Evolutionary conservation across 2,888 invertebrate species (phyloP), one percentile per base, ranked within the genome.

Genomic region (Nomada fucata): DNA sequence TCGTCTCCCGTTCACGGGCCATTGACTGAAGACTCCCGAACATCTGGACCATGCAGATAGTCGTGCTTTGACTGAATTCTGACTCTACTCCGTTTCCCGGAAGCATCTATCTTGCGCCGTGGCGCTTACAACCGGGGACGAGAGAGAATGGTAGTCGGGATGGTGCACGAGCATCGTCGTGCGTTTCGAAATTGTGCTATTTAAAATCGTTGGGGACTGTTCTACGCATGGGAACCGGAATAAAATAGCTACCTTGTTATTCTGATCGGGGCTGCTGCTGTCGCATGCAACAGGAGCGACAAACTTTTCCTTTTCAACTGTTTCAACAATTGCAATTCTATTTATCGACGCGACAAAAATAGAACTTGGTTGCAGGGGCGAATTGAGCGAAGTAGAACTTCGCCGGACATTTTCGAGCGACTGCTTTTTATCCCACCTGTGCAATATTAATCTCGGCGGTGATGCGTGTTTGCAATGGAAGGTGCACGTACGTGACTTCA

Each of bases 41-140:
- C 92, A 92, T 92, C 90, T 92, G 91, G 89, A 76, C 85, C 82
- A 63, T 76, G 76, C 80, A 90, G 90, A 92, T 91, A 91, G 88
- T 77, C 83, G 81, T 76, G 82, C 85, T 89, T 85, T 85, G 79
- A 84, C 85, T 78, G 85, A 88, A 86, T 86, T 84, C 87, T 83
- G 82, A 79, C 86, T 82, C 75, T 73, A 68, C 82, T 73, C 53
- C 74, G 86, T 85, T 91, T 91, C 91, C 89, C 84, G 90, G 91
- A 91, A 92, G 88, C 88, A 89, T 90, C 85, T 88, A 89, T 89
- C 90, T 91, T 88, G 57, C 63, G 72, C 73, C 79, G 60, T 81
- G 73, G 76, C 71, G 82, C 79, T 71, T 82, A 69, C 73, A 72
- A 20, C 60, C 59, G 23, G 13, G 13, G 61, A n/a, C 50, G 18